These are phyloP conservation scores for Calliphora vicina DNA, from an alignment of 1,140 invertebrate species.

Conservation along the genomic window DNA sequence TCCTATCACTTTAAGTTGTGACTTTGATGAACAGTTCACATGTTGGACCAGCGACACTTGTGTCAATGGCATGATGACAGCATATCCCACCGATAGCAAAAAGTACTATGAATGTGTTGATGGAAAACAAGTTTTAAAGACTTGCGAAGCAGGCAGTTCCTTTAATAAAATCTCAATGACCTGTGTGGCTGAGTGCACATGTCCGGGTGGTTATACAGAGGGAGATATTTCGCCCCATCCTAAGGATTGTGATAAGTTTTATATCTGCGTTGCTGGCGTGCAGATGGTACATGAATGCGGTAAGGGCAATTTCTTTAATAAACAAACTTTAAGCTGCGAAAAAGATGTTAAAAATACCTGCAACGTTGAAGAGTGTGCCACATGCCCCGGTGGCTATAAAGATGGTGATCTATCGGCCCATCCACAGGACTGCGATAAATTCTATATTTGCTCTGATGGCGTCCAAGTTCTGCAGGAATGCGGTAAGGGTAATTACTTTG, in stretches of 20 bases:
- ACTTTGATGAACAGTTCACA: neutral
- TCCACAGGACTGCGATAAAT: constrained; percentile 48
- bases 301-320: constrained; percentile 44
- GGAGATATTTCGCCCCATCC: constrained; percentile 39
- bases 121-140: neutral
- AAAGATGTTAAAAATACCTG: neutral
- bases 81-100: neutral
- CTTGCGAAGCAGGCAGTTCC: neutral
- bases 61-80: neutral
- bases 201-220: constrained; percentile 43
- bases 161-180: neutral
- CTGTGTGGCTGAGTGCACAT: constrained; percentile 30
- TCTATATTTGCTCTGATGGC: constrained; percentile 47
- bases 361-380: neutral
- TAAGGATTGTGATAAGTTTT: constrained; percentile 50
- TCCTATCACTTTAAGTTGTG: neutral
- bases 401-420: constrained; percentile 42
- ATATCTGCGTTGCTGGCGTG: constrained; percentile 46
- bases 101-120: constrained; percentile 4
- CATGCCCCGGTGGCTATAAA: constrained; percentile 41
- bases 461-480: constrained; percentile 47
- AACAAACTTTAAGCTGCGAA: neutral
- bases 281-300: constrained; percentile 48
- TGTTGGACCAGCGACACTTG: neutral
- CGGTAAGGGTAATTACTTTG: constrained; percentile 48